phyloP scores from a whole-genome alignment of 2,888 invertebrate species.

The Aleiodes leptofemur region DNA sequence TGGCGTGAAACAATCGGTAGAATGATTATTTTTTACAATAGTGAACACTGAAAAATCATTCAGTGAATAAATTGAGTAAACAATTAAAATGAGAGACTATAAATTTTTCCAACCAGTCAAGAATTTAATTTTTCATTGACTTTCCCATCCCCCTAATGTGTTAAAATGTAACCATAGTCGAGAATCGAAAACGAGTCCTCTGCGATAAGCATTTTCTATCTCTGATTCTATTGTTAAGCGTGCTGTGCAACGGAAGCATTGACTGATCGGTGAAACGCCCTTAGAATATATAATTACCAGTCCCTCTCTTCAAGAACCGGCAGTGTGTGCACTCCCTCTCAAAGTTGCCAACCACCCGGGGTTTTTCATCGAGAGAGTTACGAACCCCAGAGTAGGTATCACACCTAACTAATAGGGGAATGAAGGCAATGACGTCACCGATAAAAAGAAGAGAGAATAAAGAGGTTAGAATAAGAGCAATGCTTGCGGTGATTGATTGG shows the following conservation, averaged over 20 bases:
- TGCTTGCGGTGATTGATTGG: slow-evolving; percentile 71
- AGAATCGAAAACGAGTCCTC: slow-evolving; percentile 69
- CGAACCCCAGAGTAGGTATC: slow-evolving; percentile 58
- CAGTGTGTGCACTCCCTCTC: slow-evolving; percentile 46
- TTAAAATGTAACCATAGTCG: slow-evolving; percentile 50
- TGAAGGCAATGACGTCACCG: slow-evolving; percentile 71
- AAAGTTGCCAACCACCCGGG: slow-evolving; percentile 39
- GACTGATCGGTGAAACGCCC: slow-evolving; percentile 75
- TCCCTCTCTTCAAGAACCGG: slow-evolving; percentile 43
- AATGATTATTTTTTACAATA: too few relatives aligned
- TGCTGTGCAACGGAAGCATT: slow-evolving; percentile 74
- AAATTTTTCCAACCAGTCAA: neutral
- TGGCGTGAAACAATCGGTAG: too few relatives aligned
- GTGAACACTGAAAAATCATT: too few relatives aligned
- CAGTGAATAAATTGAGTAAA: too few relatives aligned
- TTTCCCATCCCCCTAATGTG: slow-evolving; percentile 37
- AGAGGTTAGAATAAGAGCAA: slow-evolving; percentile 58
- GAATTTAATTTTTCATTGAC: slow-evolving; percentile 69
- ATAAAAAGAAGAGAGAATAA: slow-evolving; percentile 29
- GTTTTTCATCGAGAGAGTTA: slow-evolving; percentile 53
- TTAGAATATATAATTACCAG: slow-evolving; percentile 74
- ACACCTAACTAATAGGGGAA: slow-evolving; percentile 71
- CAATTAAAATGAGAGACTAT: neutral
- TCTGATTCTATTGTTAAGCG: slow-evolving; percentile 69
- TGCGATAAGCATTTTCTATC: slow-evolving; percentile 74